Percentiles rank a stretch among this genome's conserved stretches.
These are phyloP conservation scores for Ashinkailepas kermadecensis DNA, from an alignment of 2,888 invertebrate species.

Conservation along the genomic window DNA sequence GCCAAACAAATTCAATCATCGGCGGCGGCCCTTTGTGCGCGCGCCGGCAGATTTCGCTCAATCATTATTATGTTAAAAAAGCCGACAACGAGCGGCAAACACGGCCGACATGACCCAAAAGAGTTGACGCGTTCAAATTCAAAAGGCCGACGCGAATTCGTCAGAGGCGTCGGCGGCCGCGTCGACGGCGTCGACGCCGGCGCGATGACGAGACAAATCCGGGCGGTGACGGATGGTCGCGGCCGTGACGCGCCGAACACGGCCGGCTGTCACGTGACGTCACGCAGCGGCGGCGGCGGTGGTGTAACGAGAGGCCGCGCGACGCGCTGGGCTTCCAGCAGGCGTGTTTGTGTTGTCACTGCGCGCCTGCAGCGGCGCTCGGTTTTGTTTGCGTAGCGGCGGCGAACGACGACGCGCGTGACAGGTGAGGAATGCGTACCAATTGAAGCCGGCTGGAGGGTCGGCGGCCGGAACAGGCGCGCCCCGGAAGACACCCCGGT, in stretches of 20 bases:
- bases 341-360: neutral
- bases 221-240: neutral
- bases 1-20: constrained; percentile 19
- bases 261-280: too few species aligned
- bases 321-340: neutral
- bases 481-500: neutral
- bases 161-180: neutral
- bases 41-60: constrained; percentile 4
- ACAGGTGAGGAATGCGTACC: neutral
- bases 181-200: neutral
- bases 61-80: constrained; percentile 20
- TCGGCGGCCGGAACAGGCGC: neutral
- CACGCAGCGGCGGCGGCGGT: neutral
- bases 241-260: neutral
- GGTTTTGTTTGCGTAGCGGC: neutral
- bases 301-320: neutral
- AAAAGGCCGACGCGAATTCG: constrained; percentile 13
- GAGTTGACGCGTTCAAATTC: constrained; percentile 21
- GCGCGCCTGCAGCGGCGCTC: neutral
- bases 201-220: neutral
- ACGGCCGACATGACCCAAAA: constrained; percentile 17
- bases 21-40: neutral
- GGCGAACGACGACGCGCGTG: neutral
- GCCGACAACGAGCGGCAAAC: neutral
- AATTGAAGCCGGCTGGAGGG: neutral